Conservation (phyloP, 2,797 vertebrate genomes). For the Sphenopsis melanotis region DNA sequence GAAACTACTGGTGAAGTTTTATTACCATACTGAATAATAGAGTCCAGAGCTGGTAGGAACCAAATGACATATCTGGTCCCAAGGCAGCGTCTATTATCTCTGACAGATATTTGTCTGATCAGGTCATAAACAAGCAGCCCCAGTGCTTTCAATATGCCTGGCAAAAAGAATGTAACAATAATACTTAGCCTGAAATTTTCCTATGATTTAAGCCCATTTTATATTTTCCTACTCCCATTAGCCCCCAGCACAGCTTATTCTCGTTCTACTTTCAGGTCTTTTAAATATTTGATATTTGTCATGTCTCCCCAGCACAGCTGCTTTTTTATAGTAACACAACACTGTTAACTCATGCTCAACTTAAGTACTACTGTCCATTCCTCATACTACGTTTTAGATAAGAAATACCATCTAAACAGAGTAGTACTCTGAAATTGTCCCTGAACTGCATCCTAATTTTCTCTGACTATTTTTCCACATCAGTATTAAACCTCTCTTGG, state of each 20-base stretch:
- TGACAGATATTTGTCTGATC: background rate
- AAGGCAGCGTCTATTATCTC: background rate
- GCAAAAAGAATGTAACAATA: background rate
- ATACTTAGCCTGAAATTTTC: background rate
- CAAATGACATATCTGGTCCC: background rate
- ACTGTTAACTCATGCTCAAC: constrained; percentile 8
- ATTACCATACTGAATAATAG: background rate
- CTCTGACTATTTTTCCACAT: background rate
- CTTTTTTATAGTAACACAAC: constrained; percentile 1
- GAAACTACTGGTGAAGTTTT: background rate
- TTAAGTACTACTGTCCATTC: background rate
- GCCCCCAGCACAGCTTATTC: background rate
- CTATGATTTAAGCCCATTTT: constrained; percentile 5
- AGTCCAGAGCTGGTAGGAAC: background rate
- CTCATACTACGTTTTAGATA: background rate
- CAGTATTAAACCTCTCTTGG: background rate
- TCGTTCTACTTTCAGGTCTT: background rate
- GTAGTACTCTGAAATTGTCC: background rate
- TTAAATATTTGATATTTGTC: constrained; percentile 4
- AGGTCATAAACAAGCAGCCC: background rate
- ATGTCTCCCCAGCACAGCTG: background rate
- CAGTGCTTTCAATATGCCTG: background rate
- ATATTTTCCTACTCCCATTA: background rate
- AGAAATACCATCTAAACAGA: background rate
- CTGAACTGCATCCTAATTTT: background rate